These are phyloP conservation scores for Tholera decimalis DNA, from an alignment of 2,888 invertebrate species.

Conservation along the genomic window DNA sequence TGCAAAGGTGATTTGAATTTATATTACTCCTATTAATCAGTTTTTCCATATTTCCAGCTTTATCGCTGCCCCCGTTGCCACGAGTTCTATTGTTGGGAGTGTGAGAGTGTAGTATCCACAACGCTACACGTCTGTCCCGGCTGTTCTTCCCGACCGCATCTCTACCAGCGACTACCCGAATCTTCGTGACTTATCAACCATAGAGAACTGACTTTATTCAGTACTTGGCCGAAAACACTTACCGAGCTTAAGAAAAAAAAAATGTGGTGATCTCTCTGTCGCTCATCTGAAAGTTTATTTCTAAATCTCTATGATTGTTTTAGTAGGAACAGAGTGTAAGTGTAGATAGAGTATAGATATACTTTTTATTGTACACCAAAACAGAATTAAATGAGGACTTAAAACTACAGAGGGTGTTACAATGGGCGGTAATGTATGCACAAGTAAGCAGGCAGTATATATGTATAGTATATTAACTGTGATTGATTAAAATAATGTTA, in stretches of 20 bases:
- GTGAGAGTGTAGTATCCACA: slow-evolving; percentile 98
- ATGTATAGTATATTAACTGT: slow-evolving; percentile 14
- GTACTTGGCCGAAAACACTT: not conserved
- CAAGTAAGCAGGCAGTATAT: not conserved
- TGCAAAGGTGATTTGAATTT: too few species aligned
- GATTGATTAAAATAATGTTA: slow-evolving; percentile 26
- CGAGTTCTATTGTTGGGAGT: slow-evolving; percentile 97
- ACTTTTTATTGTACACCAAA: too few species aligned
- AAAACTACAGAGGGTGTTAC: too few species aligned
- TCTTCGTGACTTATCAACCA: slow-evolving; percentile 56
- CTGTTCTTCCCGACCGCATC: slow-evolving; percentile 94
- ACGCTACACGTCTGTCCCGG: slow-evolving; percentile 99
- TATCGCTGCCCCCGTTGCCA: slow-evolving; percentile 96
- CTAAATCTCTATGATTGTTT: not conserved
- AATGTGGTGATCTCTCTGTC: not conserved
- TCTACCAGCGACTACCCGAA: slow-evolving; percentile 86
- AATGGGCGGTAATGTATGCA: too few species aligned
- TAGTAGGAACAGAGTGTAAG: not conserved
- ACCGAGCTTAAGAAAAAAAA: not conserved
- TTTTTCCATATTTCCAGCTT: slow-evolving; percentile 88
- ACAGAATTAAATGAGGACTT: too few species aligned
- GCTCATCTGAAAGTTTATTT: not conserved
- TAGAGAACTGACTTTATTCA: not conserved
- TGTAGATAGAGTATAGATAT: too few species aligned
- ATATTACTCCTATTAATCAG: too few species aligned